Percentiles rank a stretch among this genome's conserved stretches.
Evolutionary conservation across 2,888 invertebrate genomes (phyloP).

Genomic region (Tryphoninae sp.): DNA sequence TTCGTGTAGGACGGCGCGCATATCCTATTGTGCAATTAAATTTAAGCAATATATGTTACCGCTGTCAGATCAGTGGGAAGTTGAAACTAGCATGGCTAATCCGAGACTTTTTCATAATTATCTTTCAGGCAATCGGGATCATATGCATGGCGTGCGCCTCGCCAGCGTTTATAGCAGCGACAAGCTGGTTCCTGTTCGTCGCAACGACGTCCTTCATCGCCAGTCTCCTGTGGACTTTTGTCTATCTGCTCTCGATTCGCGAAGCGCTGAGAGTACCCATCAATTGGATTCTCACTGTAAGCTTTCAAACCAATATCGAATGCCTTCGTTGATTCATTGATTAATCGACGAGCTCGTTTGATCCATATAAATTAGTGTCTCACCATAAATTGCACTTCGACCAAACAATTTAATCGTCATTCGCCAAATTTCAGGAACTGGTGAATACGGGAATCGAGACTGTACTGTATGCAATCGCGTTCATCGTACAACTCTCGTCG

Average conservation of each 20-base stretch:
- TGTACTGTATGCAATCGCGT: constrained; percentile 89
- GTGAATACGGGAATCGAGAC: constrained; percentile 88
- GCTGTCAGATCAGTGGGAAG: constrained; percentile 39
- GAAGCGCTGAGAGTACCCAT: constrained; percentile 89
- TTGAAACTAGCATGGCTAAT: constrained; percentile 31
- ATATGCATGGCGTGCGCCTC: constrained; percentile 92
- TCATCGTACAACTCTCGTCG: constrained; percentile 89
- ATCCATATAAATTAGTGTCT: too few species aligned
- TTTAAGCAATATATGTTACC: constrained; percentile 31
- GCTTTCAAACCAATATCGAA: too few species aligned
- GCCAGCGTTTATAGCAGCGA: constrained; percentile 85
- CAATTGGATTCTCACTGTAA: constrained; percentile 92
- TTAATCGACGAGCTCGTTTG: too few species aligned
- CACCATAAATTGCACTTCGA: background rate
- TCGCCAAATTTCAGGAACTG: constrained; percentile 87
- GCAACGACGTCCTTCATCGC: constrained; percentile 91
- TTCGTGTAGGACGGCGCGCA: constrained; percentile 52
- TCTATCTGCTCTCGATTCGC: constrained; percentile 90
- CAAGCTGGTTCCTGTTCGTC: constrained; percentile 93
- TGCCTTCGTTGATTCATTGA: too few species aligned
- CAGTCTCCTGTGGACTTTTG: constrained; percentile 90
- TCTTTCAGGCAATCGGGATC: constrained; percentile 90
- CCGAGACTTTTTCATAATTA: constrained; percentile 62
- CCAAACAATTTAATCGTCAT: constrained; percentile 8
- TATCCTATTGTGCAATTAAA: constrained; percentile 51